Evolutionary conservation across 2,888 invertebrate species (phyloP).

Genomic region (Anorthoa munda): DNA sequence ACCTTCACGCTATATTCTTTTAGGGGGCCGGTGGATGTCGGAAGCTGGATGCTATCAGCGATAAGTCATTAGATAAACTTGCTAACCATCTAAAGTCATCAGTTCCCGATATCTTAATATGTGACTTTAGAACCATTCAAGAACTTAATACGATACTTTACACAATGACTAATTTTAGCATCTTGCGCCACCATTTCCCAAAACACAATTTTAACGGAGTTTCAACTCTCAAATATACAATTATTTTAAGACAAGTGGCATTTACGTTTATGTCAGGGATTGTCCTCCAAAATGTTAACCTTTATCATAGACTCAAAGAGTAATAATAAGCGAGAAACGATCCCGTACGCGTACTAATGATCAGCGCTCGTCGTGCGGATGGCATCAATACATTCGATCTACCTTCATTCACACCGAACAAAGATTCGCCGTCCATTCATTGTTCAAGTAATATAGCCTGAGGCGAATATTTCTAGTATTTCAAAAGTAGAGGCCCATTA

Average conservation of each 20-base stretch:
- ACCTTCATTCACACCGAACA: conserved; percentile 27
- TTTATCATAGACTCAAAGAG: background rate
- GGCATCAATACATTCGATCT: conserved; percentile 27
- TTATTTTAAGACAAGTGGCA: conserved; percentile 12
- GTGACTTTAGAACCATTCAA: background rate
- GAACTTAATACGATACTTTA: background rate
- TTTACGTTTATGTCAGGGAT: conserved; percentile 5
- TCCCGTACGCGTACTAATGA: conserved; percentile 5
- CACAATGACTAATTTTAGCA: background rate
- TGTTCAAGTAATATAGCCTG: conserved; percentile 16
- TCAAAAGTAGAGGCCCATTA: conserved; percentile 20
- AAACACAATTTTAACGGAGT: background rate
- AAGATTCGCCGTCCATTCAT: conserved; percentile 36
- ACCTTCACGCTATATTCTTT: conserved; percentile 57
- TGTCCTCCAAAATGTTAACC: conserved; percentile 20
- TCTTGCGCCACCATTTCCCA: background rate
- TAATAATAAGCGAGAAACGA: conserved; percentile 23
- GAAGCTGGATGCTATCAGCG: conserved; percentile 19
- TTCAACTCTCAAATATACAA: conserved; percentile 10
- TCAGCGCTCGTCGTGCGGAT: conserved; percentile 2
- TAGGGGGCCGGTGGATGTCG: conserved; percentile 8
- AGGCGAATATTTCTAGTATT: conserved; percentile 21
- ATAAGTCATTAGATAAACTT: conserved; percentile 7
- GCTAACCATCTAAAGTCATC: conserved; percentile 7
- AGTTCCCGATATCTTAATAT: background rate